Percentiles rank a stretch among this genome's conserved stretches.
These are phyloP conservation scores for Saccostrea echinata DNA, from an alignment of 1,140 invertebrate species.

Conservation along the genomic window DNA sequence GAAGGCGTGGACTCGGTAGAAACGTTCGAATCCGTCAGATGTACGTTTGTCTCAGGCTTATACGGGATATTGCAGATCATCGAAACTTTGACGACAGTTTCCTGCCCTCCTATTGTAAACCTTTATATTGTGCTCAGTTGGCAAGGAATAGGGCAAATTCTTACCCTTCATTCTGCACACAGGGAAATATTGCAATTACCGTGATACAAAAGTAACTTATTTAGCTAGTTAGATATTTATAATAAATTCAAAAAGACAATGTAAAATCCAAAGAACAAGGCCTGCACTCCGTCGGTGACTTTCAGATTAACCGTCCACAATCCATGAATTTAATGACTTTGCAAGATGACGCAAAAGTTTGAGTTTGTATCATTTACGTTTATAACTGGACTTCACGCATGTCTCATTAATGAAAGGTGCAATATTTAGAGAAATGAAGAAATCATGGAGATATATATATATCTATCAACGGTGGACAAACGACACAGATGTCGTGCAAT, in stretches of 20 bases:
- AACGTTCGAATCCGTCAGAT: conserved; percentile 24
- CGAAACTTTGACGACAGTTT: conserved; percentile 16
- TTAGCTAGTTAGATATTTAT: neutral
- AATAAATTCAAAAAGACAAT: neutral
- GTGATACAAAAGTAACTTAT: neutral
- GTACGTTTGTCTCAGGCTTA: neutral
- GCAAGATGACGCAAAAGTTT: neutral
- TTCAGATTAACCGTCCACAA: conserved; percentile 6
- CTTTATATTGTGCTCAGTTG: conserved; percentile 10
- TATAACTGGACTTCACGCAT: neutral
- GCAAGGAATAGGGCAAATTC: neutral
- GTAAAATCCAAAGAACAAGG: neutral
- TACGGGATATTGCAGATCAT: neutral
- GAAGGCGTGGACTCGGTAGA: neutral
- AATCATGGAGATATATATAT: neutral
- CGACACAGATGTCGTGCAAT: neutral
- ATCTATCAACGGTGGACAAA: neutral
- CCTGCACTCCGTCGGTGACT: neutral
- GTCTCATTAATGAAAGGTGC: conserved; percentile 18
- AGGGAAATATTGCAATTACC: neutral
- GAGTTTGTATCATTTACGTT: neutral
- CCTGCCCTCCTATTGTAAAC: neutral
- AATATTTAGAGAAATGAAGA: neutral
- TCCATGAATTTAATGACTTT: neutral
- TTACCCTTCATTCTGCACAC: neutral